Percentiles rank a stretch among this genome's conserved stretches.
phyloP scores from a whole-genome alignment of 2,797 vertebrate genomes.

The Cichlasoma orientale region DNA sequence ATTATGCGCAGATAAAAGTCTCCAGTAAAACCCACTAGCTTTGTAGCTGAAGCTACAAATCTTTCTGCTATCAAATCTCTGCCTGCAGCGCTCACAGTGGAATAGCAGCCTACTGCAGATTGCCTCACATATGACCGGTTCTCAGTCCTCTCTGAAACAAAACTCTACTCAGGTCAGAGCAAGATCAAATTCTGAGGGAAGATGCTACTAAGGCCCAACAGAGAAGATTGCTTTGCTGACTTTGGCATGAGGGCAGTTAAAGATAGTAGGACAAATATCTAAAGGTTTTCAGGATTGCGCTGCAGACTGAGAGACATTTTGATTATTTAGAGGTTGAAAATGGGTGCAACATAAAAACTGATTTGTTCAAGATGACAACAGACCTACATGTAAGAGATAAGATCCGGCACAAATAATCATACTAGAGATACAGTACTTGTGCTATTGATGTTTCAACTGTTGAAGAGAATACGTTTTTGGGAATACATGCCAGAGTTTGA shows the following conservation, averaged over 20 bases:
- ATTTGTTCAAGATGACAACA: no score
- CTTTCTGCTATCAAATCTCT: conserved; percentile 37
- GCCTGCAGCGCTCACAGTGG: conserved; percentile 23
- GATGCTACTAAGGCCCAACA: conserved; percentile 73
- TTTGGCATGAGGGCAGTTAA: conserved; percentile 37
- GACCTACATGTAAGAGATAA: background rate
- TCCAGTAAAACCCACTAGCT: conserved; percentile 38
- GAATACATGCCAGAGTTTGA: background rate
- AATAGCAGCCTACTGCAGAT: conserved; percentile 54
- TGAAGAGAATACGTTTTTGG: background rate
- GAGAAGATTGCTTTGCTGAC: conserved; percentile 67
- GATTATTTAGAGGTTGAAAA: background rate
- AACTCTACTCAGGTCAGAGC: conserved; percentile 76
- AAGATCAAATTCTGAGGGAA: conserved; percentile 76
- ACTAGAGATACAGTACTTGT: background rate
- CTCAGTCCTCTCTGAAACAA: conserved; percentile 74
- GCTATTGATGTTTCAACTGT: background rate
- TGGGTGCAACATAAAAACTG: no score
- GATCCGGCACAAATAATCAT: background rate
- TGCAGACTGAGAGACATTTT: background rate
- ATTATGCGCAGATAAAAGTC: conserved; percentile 42
- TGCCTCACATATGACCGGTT: conserved; percentile 57
- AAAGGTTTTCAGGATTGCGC: background rate
- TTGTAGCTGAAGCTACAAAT: conserved; percentile 30
- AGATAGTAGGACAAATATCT: conserved; percentile 15